Conservation (phyloP, 2,113 vertebrate species). For the Chaetops frenatus region DNA sequence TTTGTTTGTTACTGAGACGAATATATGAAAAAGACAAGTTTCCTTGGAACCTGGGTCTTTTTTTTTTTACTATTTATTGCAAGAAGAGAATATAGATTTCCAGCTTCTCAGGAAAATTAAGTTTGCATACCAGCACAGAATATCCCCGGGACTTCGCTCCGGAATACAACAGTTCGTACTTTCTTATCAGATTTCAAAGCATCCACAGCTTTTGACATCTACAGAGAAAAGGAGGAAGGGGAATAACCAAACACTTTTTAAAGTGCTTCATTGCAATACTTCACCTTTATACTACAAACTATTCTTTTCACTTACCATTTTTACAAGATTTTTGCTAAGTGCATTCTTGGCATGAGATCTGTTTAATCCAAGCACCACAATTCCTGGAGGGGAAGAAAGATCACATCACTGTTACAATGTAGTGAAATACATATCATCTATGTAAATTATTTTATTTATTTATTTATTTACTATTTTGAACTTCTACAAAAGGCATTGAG, state of each 20-base stretch:
- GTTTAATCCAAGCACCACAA: conserved; percentile 94
- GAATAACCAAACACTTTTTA: conserved; percentile 40
- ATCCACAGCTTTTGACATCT: conserved; percentile 91
- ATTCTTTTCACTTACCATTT: conserved; percentile 81
- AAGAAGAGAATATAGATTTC: neutral
- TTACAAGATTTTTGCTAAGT: conserved; percentile 90
- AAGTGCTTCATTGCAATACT: neutral
- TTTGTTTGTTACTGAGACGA: neutral
- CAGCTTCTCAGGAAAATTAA: conserved; percentile 50
- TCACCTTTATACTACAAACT: neutral
- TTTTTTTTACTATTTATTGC: neutral
- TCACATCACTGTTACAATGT: neutral
- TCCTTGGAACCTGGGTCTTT: conserved; percentile 3
- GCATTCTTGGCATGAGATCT: conserved; percentile 94
- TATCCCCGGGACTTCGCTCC: conserved; percentile 92
- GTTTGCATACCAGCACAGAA: conserved; percentile 93
- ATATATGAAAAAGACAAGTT: neutral
- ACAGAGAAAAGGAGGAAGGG: conserved; percentile 50
- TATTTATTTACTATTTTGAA: neutral
- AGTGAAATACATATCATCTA: neutral
- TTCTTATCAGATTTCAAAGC: conserved; percentile 89
- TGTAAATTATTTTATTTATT: neutral
- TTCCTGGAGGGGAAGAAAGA: conserved; percentile 74
- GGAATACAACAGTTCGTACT: conserved; percentile 89
- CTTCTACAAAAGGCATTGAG: neutral